These are phyloP conservation scores for Allophyes oxyacanthae DNA, from an alignment of 2,888 invertebrate genomes.

Conservation along the genomic window DNA sequence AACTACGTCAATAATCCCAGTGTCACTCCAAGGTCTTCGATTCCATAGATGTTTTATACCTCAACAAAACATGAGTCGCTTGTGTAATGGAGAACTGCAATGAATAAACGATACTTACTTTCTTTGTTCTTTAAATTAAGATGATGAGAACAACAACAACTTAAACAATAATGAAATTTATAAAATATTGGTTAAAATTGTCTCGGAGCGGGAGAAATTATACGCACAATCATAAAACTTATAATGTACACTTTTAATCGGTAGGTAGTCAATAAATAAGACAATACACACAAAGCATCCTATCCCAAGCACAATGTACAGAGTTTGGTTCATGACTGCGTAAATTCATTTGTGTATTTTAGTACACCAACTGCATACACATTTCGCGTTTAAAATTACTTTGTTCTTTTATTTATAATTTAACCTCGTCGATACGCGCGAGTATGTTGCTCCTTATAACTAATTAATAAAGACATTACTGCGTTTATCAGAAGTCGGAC, in stretches of 20 bases:
- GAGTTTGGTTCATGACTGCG: constrained; percentile 6
- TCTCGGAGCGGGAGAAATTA: background rate
- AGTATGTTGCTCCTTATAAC: constrained; percentile 19
- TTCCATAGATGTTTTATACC: constrained; percentile 9
- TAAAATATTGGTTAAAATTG: background rate
- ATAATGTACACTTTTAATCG: constrained; percentile 10
- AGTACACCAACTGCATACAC: constrained; percentile 33
- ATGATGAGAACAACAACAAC: background rate
- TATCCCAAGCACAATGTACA: constrained; percentile 1
- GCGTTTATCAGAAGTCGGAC: constrained; percentile 39
- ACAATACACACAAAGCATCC: constrained; percentile 13
- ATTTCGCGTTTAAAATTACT: constrained; percentile 22
- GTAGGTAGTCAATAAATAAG: constrained; percentile 27
- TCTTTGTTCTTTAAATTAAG: background rate
- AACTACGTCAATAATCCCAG: no score
- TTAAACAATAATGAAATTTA: background rate
- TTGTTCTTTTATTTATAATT: constrained; percentile 46
- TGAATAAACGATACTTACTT: no score
- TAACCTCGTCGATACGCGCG: constrained; percentile 24
- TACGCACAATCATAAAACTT: background rate
- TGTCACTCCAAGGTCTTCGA: no score
- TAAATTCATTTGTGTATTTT: constrained; percentile 39
- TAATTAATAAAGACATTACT: constrained; percentile 46
- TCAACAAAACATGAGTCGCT: background rate
- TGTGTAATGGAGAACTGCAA: constrained; percentile 1